Conservation (phyloP, 2,797 vertebrate genomes). For the Pristis pectinata region DNA sequence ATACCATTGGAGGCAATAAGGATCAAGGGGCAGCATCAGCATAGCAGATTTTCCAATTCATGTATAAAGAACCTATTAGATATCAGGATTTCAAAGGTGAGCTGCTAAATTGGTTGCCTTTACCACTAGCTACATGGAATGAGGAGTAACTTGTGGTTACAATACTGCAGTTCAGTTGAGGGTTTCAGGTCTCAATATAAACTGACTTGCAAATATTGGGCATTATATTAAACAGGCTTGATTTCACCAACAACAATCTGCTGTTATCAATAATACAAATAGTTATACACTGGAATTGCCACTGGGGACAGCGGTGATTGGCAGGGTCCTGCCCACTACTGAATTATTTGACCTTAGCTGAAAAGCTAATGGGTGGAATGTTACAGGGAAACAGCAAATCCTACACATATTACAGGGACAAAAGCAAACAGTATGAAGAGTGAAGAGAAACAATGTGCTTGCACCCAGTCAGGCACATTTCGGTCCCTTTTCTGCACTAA, state of each 20-base stretch:
- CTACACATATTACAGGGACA: not conserved
- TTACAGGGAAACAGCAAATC: not conserved
- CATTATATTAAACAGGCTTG: not conserved
- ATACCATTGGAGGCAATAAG: not conserved
- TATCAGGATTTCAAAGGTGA: not conserved
- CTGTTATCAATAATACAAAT: not conserved
- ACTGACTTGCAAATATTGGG: not conserved
- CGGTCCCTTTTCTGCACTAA: not conserved
- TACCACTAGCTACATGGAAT: not conserved
- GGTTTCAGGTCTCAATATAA: not conserved
- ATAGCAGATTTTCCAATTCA: not conserved
- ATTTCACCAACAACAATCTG: not conserved
- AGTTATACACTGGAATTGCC: not conserved
- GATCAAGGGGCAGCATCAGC: not conserved
- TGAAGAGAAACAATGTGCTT: not conserved
- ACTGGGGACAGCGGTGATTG: constrained; percentile 13
- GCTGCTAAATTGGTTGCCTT: not conserved
- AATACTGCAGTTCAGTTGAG: not conserved
- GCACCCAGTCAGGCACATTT: not conserved
- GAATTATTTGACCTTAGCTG: constrained; percentile 18
- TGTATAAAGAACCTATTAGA: not conserved
- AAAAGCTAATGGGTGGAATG: not conserved
- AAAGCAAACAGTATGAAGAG: not conserved
- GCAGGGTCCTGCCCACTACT: not conserved
- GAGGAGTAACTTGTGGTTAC: not conserved